phyloP scores from a whole-genome alignment of 2,888 invertebrate species.

The Erebia aethiops region DNA sequence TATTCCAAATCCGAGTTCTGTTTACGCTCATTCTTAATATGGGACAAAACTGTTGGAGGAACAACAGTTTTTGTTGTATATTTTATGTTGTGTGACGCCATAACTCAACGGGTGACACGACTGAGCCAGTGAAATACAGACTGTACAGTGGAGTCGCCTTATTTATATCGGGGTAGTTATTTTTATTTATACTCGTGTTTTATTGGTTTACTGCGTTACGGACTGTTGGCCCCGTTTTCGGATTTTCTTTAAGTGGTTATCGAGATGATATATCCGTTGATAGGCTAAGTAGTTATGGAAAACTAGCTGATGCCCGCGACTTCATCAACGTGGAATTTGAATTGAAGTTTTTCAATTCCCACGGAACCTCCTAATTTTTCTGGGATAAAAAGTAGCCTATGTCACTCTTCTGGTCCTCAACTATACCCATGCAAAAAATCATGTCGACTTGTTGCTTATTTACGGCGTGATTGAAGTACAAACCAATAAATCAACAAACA shows the following conservation, averaged over 20 bases:
- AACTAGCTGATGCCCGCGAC: background rate
- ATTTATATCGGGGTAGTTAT: conserved; percentile 54
- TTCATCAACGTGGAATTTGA: too few species aligned
- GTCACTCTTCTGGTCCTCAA: too few species aligned
- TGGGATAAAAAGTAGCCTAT: too few species aligned
- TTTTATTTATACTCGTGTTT: conserved; percentile 54
- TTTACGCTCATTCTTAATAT: conserved; percentile 82
- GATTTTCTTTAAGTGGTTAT: conserved; percentile 48
- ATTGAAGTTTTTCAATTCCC: too few species aligned
- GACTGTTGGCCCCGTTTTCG: conserved; percentile 65
- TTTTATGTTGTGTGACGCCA: conserved; percentile 81
- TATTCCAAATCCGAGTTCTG: conserved; percentile 78
- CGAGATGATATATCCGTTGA: conserved; percentile 32
- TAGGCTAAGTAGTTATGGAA: conserved; percentile 32
- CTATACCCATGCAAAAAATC: too few species aligned
- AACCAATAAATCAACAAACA: too few species aligned
- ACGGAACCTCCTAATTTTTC: too few species aligned
- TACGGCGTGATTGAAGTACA: too few species aligned
- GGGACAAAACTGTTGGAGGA: conserved; percentile 82
- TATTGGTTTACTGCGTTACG: conserved; percentile 64
- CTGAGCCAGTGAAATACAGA: conserved; percentile 80
- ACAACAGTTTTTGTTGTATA: conserved; percentile 80
- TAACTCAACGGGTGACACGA: conserved; percentile 73
- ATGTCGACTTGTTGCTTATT: too few species aligned
- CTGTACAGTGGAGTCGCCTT: conserved; percentile 43